Conservation (phyloP, 23 tunicate genomes). For the Halocynthia roretzi region DNA sequence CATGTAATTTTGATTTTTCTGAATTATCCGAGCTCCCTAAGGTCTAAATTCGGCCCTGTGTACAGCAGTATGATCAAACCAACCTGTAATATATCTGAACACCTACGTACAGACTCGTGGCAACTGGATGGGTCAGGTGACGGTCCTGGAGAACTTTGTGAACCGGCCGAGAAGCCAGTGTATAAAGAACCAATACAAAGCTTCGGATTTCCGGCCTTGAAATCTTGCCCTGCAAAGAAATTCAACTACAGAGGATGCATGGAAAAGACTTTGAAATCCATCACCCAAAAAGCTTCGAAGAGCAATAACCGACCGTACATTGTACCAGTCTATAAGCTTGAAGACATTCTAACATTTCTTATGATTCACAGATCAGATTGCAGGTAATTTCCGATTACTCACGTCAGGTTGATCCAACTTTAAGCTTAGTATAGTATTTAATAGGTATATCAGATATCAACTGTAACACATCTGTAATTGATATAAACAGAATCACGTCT, state of each 20-base stretch:
- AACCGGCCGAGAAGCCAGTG: constrained; percentile 4
- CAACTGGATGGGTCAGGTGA: too few relatives aligned
- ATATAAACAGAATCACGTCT: neutral
- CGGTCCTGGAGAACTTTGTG: neutral
- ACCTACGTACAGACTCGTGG: too few relatives aligned
- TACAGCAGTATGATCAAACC: constrained; percentile 1
- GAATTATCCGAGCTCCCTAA: neutral
- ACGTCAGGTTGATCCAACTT: too few relatives aligned
- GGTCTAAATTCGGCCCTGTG: neutral
- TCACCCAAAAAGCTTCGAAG: too few relatives aligned
- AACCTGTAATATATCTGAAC: neutral
- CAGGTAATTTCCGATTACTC: constrained; percentile 5
- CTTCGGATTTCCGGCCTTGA: too few relatives aligned
- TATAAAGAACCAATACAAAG: neutral
- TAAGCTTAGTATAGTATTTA: neutral
- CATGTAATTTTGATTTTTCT: neutral
- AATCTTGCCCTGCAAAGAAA: too few relatives aligned
- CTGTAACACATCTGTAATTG: neutral
- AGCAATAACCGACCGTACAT: neutral
- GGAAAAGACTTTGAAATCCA: too few relatives aligned
- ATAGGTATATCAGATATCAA: neutral
- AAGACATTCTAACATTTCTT: neutral
- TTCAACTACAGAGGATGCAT: too few relatives aligned
- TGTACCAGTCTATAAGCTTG: constrained; percentile 1
- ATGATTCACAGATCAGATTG: constrained; percentile 17